Evolutionary conservation across 2,113 vertebrate genomes (phyloP).

Genomic region (Odontesthes bonariensis): DNA sequence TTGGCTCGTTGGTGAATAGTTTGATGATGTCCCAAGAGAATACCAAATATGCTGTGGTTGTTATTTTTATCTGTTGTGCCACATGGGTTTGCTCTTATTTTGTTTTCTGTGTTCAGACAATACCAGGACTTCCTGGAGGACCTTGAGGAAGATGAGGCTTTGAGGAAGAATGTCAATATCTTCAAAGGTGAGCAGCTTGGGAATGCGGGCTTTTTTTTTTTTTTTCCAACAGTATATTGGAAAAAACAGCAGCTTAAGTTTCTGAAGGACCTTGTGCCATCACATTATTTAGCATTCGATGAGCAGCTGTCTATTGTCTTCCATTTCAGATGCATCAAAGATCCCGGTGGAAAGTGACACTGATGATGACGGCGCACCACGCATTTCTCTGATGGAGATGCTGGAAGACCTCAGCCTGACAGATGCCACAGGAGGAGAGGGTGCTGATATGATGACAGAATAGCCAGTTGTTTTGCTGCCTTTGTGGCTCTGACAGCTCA

Average conservation of each 20-base stretch:
- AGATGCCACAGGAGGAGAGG: conserved; percentile 93
- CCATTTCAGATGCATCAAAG: conserved; percentile 80
- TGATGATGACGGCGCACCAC: conserved; percentile 92
- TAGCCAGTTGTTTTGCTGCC: conserved; percentile 16
- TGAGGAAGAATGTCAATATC: conserved; percentile 97
- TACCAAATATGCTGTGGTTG: background rate
- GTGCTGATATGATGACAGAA: conserved; percentile 90
- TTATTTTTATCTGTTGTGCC: background rate
- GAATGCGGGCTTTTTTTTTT: background rate
- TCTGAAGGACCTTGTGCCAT: background rate
- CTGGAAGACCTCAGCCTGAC: conserved; percentile 92
- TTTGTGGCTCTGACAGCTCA: background rate
- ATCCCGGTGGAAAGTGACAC: conserved; percentile 94
- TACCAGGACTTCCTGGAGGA: conserved; percentile 98
- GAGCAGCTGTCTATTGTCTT: conserved; percentile 9
- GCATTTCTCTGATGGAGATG: conserved; percentile 94
- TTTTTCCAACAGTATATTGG: background rate
- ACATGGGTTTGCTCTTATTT: conserved; percentile 4
- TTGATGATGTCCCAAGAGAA: conserved; percentile 2
- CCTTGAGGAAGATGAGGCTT: conserved; percentile 95
- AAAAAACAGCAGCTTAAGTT: background rate
- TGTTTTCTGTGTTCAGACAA: conserved; percentile 83
- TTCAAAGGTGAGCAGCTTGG: conserved; percentile 86
- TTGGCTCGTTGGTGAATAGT: conserved; percentile 5
- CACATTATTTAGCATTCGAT: conserved; percentile 1